Evolutionary conservation across 2,888 invertebrate genomes (phyloP).

Genomic region (Nebria brevicollis): DNA sequence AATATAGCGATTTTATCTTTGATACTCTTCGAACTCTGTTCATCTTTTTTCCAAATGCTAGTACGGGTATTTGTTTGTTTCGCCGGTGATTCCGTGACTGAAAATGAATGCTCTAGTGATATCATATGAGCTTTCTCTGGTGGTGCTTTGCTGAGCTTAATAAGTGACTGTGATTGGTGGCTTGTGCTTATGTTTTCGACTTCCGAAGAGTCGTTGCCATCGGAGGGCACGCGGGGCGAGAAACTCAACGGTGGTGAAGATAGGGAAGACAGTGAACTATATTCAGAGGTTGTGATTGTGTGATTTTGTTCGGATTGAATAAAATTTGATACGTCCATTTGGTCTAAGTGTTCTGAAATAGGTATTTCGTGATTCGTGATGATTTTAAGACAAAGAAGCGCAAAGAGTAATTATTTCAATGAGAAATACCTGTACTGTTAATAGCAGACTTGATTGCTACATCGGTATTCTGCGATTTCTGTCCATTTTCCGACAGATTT

Average conservation of each 20-base stretch:
- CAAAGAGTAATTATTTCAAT: conserved; percentile 1
- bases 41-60: conserved; percentile 72
- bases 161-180: conserved; percentile 4
- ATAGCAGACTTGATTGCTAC: conserved; percentile 12
- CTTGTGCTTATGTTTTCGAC: conserved; percentile 65
- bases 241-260: conserved; percentile 39
- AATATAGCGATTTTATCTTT: conserved; percentile 90
- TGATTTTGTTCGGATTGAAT: conserved; percentile 39
- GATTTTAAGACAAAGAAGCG: not conserved
- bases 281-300: conserved; percentile 42
- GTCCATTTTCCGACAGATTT: conserved; percentile 24
- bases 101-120: not conserved
- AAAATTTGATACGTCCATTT: conserved; percentile 43
- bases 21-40: conserved; percentile 82
- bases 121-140: conserved; percentile 9
- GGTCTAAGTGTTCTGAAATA: conserved; percentile 36
- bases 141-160: not conserved
- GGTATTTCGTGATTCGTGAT: not conserved
- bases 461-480: conserved; percentile 15
- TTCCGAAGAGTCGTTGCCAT: conserved; percentile 84
- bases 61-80: conserved; percentile 41
- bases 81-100: conserved; percentile 39
- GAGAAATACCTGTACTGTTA: conserved; percentile 23
- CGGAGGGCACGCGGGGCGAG: conserved; percentile 78
- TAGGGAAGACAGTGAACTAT: conserved; percentile 38